phyloP scores from a whole-genome alignment of 1,140 invertebrate species.

The Dreissena polymorpha region DNA sequence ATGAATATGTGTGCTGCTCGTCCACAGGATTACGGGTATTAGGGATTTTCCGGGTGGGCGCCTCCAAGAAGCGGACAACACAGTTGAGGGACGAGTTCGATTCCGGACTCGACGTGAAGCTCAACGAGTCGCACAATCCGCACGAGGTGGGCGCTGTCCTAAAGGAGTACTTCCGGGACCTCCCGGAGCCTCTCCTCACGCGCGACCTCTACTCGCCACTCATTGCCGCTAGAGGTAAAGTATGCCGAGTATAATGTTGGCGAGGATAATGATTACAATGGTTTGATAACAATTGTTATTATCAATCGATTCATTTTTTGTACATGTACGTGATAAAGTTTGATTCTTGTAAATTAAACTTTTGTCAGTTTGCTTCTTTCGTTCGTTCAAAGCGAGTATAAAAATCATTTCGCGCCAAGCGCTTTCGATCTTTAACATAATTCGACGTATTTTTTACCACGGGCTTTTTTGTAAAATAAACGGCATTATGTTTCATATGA shows the following conservation, averaged over 20 bases:
- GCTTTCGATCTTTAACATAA: too few species aligned
- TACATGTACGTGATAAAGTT: too few species aligned
- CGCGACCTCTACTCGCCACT: slow-evolving; percentile 93
- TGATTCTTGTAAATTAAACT: too few species aligned
- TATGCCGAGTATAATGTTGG: background rate
- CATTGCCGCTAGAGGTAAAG: slow-evolving; percentile 93
- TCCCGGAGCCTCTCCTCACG: slow-evolving; percentile 95
- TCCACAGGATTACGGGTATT: slow-evolving; percentile 85
- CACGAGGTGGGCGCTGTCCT: slow-evolving; percentile 95
- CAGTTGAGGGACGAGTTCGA: slow-evolving; percentile 96
- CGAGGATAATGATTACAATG: background rate
- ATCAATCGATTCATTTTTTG: background rate
- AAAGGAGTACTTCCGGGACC: slow-evolving; percentile 95
- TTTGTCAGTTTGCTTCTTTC: too few species aligned
- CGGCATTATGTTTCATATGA: too few species aligned
- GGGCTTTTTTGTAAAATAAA: too few species aligned
- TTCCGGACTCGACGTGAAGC: slow-evolving; percentile 87
- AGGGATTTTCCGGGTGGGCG: slow-evolving; percentile 93
- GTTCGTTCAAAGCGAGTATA: too few species aligned
- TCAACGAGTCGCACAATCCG: slow-evolving; percentile 91
- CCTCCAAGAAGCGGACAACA: slow-evolving; percentile 93
- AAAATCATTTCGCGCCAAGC: too few species aligned
- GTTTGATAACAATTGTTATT: background rate
- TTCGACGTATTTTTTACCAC: too few species aligned
- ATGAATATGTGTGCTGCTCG: too few species aligned